A percentile compares a stretch with the other conserved stretches of the same genome.
phyloP scores from a whole-genome alignment of 2,113 vertebrate species.

The Myiopsitta monachus region DNA sequence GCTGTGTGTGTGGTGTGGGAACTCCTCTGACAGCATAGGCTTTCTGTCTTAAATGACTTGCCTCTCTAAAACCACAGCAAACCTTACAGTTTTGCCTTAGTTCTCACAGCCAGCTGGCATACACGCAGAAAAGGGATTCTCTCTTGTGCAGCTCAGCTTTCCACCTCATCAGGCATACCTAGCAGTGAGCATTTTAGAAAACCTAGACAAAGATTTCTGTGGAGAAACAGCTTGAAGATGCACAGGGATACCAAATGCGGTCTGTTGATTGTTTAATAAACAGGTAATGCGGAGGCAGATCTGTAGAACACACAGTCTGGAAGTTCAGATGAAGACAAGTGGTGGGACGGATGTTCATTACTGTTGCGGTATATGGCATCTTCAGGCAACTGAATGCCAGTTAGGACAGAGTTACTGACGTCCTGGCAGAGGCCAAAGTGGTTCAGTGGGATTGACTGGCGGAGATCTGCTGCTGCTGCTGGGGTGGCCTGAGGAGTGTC shows the following conservation, averaged over 20 bases:
- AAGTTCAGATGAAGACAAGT: not conserved
- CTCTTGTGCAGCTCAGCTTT: not conserved
- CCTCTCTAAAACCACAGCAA: not conserved
- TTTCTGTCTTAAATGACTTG: not conserved
- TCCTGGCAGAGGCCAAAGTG: not conserved
- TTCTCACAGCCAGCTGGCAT: not conserved
- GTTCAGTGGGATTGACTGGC: not conserved
- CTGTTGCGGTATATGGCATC: not conserved
- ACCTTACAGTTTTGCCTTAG: not conserved
- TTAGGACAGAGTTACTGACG: not conserved
- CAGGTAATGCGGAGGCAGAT: not conserved
- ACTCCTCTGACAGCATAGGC: not conserved
- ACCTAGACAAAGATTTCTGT: not conserved
- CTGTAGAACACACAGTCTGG: accelerated
- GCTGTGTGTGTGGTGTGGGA: not conserved
- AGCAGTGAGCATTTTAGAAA: not conserved
- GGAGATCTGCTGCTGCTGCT: not conserved
- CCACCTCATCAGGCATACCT: not conserved
- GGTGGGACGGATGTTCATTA: not conserved
- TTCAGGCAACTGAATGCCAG: not conserved
- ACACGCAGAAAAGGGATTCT: not conserved
- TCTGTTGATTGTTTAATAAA: not conserved
- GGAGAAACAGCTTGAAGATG: not conserved
- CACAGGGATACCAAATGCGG: not conserved
- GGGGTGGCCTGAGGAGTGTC: not conserved